Base-by-base conservation (phyloP, 2,113 vertebrate species). In the Oryzias melastigma region DNA sequence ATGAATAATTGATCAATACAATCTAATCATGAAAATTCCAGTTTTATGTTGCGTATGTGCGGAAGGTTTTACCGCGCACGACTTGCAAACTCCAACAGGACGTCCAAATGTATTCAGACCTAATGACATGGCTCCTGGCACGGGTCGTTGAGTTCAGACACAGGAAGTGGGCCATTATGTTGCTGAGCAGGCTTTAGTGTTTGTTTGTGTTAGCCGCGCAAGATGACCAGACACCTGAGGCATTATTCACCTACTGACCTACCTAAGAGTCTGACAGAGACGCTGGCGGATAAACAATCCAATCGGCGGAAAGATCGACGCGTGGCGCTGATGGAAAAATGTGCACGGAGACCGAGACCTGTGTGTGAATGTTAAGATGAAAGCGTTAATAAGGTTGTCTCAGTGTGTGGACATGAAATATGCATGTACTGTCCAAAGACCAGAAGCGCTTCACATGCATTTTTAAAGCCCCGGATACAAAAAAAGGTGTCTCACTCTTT, bases 321-420 rank as follows among this genome's bases (percentile, higher is more conserved):
- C 20, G 57, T 54, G 51, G 24, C 4, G 35, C 50, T 63, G 41
- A 43, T 62, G 48, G 41, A 15, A 1, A 17, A 5, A 51, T 43
- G 52, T 18, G 16, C 22, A 22, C 44, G 10, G 42, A 41, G 22
- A 57, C 72, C 0, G 4, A 27, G 25, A 54, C 15, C 17, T 18
- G 16, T 13, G 15, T 64, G 63, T 64, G 63, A 68, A 44, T 64
- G 35, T 50, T n/a, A 54, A 62, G 56, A 58, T 80, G 57, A 72
- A 65, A 56, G 75, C 62, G 59, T 68, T 65, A 71, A 78, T 85
- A 61, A 68, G 73, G 66, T 58, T 54, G 58, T 77, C 73, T 82
- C 55, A 13, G 58, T 62, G n/a, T 79, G 61, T 75, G 47, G 65
- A 49, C 73, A 71, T 81, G 54, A 58, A 73, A 77, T 73, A 77